Conservation (phyloP, 2,113 vertebrate genomes). For the Seriola quinqueradiata region DNA sequence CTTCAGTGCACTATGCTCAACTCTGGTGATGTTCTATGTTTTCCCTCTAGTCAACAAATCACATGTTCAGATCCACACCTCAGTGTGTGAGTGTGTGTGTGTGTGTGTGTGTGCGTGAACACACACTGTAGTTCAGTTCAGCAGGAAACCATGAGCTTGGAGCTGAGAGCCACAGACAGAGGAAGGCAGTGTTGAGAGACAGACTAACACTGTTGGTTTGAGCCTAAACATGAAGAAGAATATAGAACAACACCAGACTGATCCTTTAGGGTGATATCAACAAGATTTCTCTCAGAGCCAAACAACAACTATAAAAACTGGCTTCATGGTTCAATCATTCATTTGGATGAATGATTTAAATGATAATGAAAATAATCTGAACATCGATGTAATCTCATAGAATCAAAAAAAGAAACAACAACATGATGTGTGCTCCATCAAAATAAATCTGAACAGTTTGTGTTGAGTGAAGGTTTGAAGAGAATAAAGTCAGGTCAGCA, state of each 20-base stretch:
- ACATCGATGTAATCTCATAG: background rate
- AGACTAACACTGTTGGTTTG: background rate
- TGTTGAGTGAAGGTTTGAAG: background rate
- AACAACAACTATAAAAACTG: background rate
- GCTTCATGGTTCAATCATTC: background rate
- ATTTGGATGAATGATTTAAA: background rate
- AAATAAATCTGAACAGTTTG: background rate
- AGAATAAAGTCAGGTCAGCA: background rate
- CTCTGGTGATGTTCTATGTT: background rate
- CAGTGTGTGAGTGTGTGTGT: no score
- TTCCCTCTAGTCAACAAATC: background rate
- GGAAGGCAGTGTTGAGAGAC: no score
- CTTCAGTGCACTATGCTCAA: background rate
- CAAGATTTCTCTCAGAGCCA: background rate
- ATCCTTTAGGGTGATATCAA: background rate
- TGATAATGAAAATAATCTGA: background rate
- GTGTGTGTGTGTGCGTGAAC: no score
- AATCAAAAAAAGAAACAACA: background rate
- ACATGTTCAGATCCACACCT: background rate
- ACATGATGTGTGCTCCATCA: rapidly evolving
- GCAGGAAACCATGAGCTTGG: no score
- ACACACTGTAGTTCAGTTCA: background rate
- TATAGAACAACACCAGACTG: background rate
- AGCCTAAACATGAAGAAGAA: background rate
- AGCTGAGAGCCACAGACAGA: no score